These are phyloP conservation scores for Thumatha senex DNA, from an alignment of 2,888 invertebrate genomes.

Conservation along the genomic window DNA sequence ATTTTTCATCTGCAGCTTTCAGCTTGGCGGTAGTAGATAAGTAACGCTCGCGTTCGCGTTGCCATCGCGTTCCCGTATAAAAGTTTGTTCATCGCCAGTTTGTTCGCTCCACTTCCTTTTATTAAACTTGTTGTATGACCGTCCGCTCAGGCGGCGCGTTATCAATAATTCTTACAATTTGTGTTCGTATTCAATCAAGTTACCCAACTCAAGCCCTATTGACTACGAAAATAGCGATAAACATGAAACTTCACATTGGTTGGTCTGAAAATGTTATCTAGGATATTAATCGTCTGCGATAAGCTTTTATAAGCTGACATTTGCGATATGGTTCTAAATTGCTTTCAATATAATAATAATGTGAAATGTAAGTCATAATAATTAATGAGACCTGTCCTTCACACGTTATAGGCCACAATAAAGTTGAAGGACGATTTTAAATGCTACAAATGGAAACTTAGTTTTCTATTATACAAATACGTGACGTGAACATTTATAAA, in stretches of 20 bases:
- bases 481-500: slow-evolving; percentile 29
- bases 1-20: slow-evolving; percentile 84
- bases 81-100: slow-evolving; percentile 78
- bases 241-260: slow-evolving; percentile 37
- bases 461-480: background rate
- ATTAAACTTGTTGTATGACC: slow-evolving; percentile 77
- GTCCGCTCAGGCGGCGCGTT: slow-evolving; percentile 52
- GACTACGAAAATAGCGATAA: slow-evolving; percentile 38
- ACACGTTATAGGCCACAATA: slow-evolving; percentile 15
- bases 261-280: slow-evolving; percentile 30
- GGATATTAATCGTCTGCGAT: slow-evolving; percentile 34
- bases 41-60: slow-evolving; percentile 75
- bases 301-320: slow-evolving; percentile 30
- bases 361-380: slow-evolving; percentile 26
- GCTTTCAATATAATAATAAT: slow-evolving; percentile 28
- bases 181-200: slow-evolving; percentile 57
- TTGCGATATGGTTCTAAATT: slow-evolving; percentile 23
- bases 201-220: slow-evolving; percentile 42
- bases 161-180: slow-evolving; percentile 79
- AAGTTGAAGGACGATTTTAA: slow-evolving; percentile 14
- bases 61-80: slow-evolving; percentile 70
- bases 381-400: slow-evolving; percentile 31
- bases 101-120: slow-evolving; percentile 79
- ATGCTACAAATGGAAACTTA: background rate
- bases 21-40: slow-evolving; percentile 78